A percentile compares a stretch with the other conserved stretches of the same genome.
Evolutionary conservation across 2,797 vertebrate genomes (phyloP).

Genomic region (Bradypodion ventrale): DNA sequence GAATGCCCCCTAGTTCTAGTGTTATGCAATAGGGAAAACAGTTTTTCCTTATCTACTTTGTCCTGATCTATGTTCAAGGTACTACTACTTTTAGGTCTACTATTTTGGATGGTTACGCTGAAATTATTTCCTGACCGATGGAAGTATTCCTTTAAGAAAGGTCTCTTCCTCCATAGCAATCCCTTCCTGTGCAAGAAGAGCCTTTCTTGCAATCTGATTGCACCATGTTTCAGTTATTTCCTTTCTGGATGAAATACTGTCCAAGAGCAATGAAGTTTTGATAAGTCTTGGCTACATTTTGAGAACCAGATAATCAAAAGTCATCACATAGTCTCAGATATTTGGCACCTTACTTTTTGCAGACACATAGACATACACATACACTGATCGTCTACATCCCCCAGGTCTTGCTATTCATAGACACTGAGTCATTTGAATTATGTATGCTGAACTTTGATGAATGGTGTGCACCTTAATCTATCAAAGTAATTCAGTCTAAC

Average conservation of each 20-base stretch:
- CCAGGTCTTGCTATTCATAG: not conserved
- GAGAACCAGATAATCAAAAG: not conserved
- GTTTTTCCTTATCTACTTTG: too few species aligned
- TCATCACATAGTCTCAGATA: not conserved
- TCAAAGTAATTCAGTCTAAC: not conserved
- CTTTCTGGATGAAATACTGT: not conserved
- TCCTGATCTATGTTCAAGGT: too few species aligned
- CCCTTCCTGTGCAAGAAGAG: too few species aligned
- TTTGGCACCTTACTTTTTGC: not conserved
- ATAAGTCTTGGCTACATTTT: not conserved
- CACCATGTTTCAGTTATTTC: not conserved
- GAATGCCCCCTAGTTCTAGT: too few species aligned
- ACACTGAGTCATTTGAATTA: not conserved
- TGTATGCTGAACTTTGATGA: not conserved
- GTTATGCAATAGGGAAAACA: too few species aligned
- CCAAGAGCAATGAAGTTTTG: not conserved
- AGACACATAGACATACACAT: not conserved
- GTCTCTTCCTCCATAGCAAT: too few species aligned
- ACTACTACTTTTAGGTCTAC: too few species aligned
- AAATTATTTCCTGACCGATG: not conserved
- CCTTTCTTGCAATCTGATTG: too few species aligned
- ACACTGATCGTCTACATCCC: not conserved
- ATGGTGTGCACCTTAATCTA: not conserved
- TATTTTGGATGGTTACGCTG: not conserved
- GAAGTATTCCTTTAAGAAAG: too few species aligned